phyloP scores from a whole-genome alignment of 2,888 invertebrate genomes.

The Volucella zonaria region DNA sequence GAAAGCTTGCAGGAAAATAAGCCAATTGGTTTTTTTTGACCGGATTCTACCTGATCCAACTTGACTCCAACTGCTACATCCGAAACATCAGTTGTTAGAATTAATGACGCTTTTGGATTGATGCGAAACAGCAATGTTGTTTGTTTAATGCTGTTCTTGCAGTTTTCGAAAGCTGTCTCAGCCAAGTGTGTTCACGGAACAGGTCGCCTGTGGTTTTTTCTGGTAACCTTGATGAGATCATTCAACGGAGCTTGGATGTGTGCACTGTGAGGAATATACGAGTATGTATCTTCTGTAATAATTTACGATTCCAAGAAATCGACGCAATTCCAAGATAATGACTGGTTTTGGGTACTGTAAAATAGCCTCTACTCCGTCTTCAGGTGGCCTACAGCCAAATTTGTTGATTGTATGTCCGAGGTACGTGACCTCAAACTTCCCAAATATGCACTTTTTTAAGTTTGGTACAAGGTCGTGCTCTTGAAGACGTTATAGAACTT shows the following conservation, averaged over 20 bases:
- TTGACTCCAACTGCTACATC: constrained; percentile 31
- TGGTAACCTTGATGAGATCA: constrained; percentile 20
- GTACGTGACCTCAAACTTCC: constrained; percentile 1
- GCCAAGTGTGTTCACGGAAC: constrained; percentile 10
- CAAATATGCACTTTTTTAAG: constrained; percentile 4
- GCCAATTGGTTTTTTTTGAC: constrained; percentile 4
- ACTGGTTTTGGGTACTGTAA: constrained; percentile 19
- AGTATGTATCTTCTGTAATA: constrained; percentile 62
- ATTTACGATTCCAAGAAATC: constrained; percentile 36
- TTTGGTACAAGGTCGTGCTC: neutral
- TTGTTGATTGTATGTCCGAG: constrained; percentile 2
- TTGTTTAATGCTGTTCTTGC: constrained; percentile 29
- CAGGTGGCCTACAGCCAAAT: constrained; percentile 41
- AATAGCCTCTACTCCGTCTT: constrained; percentile 30
- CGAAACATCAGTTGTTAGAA: constrained; percentile 25
- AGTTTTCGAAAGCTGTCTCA: constrained; percentile 26
- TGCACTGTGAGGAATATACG: constrained; percentile 33
- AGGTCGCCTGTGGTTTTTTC: constrained; percentile 34
- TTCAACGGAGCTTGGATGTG: constrained; percentile 24
- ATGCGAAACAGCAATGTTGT: constrained; percentile 16
- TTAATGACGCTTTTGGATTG: constrained; percentile 1
- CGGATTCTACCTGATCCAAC: constrained; percentile 1
- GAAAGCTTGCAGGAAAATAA: constrained; percentile 20
- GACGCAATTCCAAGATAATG: constrained; percentile 9
- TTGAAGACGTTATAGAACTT: neutral